phyloP scores from a whole-genome alignment of 2,797 vertebrate genomes.

The Periophthalmus magnuspinnatus region DNA sequence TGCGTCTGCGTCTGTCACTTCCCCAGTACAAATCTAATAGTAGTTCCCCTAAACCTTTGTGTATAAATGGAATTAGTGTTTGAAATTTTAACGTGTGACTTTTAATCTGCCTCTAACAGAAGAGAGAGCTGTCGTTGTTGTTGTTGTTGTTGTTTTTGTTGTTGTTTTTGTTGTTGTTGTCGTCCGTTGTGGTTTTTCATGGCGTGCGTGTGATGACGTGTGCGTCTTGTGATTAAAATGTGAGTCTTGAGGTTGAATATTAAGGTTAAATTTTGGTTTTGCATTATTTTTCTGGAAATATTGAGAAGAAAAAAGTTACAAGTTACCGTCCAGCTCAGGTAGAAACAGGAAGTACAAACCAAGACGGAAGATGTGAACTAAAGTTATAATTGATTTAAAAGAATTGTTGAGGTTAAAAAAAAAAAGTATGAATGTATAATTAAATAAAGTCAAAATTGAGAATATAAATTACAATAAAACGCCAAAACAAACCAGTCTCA shows the following conservation, averaged over 20 bases:
- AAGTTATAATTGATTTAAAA: no score
- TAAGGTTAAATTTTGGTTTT: no score
- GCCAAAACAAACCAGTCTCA: no score
- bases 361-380: no score
- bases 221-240: constrained; percentile 9
- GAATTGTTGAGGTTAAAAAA: no score
- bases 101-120: background rate
- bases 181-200: background rate
- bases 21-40: constrained; percentile 10
- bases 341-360: no score
- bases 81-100: background rate
- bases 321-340: no score
- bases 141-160: background rate
- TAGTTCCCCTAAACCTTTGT: background rate
- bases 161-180: background rate
- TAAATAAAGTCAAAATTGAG: no score
- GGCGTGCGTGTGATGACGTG: background rate
- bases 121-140: background rate
- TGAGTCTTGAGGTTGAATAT: constrained; percentile 16
- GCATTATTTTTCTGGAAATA: no score
- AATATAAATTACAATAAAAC: no score
- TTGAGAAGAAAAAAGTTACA: no score
- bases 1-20: constrained; percentile 34
- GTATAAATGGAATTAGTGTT: background rate
- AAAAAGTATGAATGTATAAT: no score